Conservation (phyloP, 1,140 invertebrate species). For the Ceratina calcarata region DNA sequence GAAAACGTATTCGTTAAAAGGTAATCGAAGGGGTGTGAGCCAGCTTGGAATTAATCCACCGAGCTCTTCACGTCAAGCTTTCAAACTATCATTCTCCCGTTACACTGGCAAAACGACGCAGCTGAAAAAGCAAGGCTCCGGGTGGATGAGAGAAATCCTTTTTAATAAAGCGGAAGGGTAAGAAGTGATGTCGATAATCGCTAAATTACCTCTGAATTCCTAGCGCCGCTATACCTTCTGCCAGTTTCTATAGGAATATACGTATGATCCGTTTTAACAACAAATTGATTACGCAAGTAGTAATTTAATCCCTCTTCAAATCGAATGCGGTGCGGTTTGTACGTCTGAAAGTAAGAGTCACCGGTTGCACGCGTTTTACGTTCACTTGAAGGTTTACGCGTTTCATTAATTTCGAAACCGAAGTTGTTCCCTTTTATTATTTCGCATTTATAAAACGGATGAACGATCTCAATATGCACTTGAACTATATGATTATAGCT, state of each 20-base stretch:
- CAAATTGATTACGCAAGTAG: conserved; percentile 58
- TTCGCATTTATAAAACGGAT: no score
- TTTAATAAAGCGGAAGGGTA: conserved; percentile 43
- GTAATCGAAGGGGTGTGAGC: neutral
- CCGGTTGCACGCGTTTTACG: neutral
- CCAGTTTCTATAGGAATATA: conserved; percentile 29
- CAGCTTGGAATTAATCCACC: conserved; percentile 2
- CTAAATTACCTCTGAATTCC: conserved; percentile 68
- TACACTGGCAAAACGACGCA: neutral
- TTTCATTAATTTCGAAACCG: neutral
- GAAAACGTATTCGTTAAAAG: neutral
- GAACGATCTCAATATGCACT: no score
- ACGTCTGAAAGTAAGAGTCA: neutral
- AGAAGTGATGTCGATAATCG: conserved; percentile 67
- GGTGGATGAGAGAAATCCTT: conserved; percentile 38
- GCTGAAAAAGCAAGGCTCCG: conserved; percentile 7
- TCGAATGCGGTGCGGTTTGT: neutral
- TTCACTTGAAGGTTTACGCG: neutral
- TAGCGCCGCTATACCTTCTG: conserved; percentile 48
- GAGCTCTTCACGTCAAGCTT: neutral
- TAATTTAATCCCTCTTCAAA: conserved; percentile 33
- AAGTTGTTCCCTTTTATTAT: neutral
- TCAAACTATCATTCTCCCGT: conserved; percentile 18
- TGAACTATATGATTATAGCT: no score
- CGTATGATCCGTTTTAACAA: conserved; percentile 61